Evolutionary conservation across 53 echinoderm and acorn worm genomes (phyloP).

Genomic region (Arbacia lixula): DNA sequence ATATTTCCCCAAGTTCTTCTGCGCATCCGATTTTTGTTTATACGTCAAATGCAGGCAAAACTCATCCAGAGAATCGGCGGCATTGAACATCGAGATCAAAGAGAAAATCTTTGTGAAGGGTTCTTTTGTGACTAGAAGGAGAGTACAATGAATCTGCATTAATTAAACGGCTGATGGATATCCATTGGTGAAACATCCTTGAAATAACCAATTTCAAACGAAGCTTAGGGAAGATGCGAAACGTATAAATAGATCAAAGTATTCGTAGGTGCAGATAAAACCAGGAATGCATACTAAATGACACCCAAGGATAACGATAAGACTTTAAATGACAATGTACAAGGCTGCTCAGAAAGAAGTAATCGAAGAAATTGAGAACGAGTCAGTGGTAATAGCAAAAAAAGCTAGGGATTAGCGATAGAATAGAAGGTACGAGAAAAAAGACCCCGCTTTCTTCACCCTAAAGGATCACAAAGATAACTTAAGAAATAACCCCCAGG

Average conservation of each 20-base stretch:
- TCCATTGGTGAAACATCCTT: no score
- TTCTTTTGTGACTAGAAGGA: no score
- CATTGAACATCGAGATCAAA: no score
- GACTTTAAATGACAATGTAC: conserved; percentile 28
- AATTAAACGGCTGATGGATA: no score
- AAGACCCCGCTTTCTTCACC: conserved; percentile 14
- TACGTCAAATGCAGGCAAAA: no score
- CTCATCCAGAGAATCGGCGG: no score
- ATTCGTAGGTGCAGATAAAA: conserved; percentile 28
- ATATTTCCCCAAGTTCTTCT: no score
- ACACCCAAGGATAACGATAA: conserved; percentile 15
- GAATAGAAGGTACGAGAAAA: conserved; percentile 3
- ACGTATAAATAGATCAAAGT: conserved; percentile 39
- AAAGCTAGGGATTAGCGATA: conserved; percentile 17
- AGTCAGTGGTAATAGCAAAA: no score
- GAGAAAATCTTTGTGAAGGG: no score
- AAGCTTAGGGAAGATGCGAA: neutral
- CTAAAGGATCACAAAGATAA: conserved; percentile 62
- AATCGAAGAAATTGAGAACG: no score
- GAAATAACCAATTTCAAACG: conserved; percentile 41
- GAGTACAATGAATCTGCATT: no score
- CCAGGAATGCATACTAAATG: conserved; percentile 27
- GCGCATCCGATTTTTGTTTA: no score
- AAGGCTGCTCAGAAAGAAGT: conserved; percentile 22
- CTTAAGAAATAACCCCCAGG: conserved; percentile 25